phyloP scores from a whole-genome alignment of 2,797 vertebrate species.

The Heterohyrax brucei region DNA sequence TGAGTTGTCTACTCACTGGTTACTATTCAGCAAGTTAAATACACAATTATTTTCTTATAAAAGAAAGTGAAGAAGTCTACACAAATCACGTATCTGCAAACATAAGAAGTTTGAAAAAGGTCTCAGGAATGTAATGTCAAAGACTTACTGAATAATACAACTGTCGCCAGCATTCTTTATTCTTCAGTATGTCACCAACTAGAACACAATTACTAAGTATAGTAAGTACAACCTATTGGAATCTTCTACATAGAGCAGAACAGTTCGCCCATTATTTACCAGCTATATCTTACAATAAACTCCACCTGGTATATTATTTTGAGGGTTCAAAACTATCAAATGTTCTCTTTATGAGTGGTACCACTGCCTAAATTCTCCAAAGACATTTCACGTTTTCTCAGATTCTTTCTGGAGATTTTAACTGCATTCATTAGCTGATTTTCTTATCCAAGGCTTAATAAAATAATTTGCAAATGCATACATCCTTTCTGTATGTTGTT shows the following conservation, averaged over 20 bases:
- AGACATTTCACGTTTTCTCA: slow-evolving; percentile 2
- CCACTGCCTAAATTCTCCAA: neutral
- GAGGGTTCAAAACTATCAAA: slow-evolving; percentile 25
- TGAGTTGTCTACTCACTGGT: neutral
- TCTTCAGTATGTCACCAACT: slow-evolving; percentile 14
- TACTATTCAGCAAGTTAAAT: neutral
- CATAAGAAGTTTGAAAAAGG: neutral
- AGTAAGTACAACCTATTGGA: neutral
- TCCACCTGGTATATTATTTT: neutral
- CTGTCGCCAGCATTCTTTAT: neutral
- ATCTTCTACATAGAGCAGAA: neutral
- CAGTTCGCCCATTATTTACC: neutral
- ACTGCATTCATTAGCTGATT: slow-evolving; percentile 15
- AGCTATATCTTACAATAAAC: neutral
- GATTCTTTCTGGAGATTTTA: slow-evolving; percentile 7
- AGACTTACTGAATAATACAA: neutral
- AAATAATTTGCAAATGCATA: slow-evolving; percentile 24
- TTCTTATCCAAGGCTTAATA: slow-evolving; percentile 30
- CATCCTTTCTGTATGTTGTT: neutral
- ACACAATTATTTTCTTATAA: neutral
- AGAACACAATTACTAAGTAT: neutral
- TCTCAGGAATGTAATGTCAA: neutral
- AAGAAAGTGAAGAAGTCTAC: slow-evolving; percentile 9
- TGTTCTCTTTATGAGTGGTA: neutral
- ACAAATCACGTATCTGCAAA: slow-evolving; percentile 6